These are phyloP conservation scores for Ophion ventricosus DNA, from an alignment of 2,888 invertebrate species.

Conservation along the genomic window DNA sequence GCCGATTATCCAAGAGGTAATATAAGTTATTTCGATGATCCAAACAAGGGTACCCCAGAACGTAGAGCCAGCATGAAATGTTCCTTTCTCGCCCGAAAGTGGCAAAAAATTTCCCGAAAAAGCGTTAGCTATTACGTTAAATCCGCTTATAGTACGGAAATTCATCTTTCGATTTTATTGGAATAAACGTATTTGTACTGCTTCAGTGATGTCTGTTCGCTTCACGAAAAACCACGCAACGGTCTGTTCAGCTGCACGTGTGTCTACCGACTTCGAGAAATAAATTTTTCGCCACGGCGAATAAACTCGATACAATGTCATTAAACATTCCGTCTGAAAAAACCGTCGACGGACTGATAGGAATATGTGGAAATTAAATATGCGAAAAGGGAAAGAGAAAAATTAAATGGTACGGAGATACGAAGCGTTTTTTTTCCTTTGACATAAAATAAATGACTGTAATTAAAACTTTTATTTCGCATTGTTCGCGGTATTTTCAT, in stretches of 20 bases:
- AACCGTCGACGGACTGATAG: neutral
- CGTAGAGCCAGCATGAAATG: slow-evolving; percentile 7
- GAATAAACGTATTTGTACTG: neutral
- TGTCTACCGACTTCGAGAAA: neutral
- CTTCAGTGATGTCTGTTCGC: neutral
- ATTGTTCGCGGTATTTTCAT: neutral
- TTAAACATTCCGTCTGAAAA: slow-evolving; percentile 32
- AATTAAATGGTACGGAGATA: slow-evolving; percentile 9
- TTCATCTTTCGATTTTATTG: slow-evolving; percentile 61
- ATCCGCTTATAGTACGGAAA: slow-evolving; percentile 65
- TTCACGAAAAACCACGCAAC: slow-evolving; percentile 3
- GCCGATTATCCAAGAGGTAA: slow-evolving; percentile 30
- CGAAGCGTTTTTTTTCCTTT: slow-evolving; percentile 17
- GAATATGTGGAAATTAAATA: slow-evolving; percentile 21
- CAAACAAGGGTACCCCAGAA: slow-evolving; percentile 63
- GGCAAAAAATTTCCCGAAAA: slow-evolving; percentile 72
- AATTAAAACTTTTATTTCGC: slow-evolving; percentile 14
- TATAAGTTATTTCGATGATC: slow-evolving; percentile 57
- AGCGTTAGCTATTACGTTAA: slow-evolving; percentile 67
- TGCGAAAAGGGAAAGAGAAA: slow-evolving; percentile 14
- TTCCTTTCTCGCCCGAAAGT: slow-evolving; percentile 10
- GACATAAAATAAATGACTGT: neutral
- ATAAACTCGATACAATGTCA: slow-evolving; percentile 1
- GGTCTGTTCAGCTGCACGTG: neutral
- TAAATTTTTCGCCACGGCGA: neutral